These are phyloP conservation scores for Cepphus grylle DNA, from an alignment of 2,113 vertebrate genomes.

Conservation along the genomic window DNA sequence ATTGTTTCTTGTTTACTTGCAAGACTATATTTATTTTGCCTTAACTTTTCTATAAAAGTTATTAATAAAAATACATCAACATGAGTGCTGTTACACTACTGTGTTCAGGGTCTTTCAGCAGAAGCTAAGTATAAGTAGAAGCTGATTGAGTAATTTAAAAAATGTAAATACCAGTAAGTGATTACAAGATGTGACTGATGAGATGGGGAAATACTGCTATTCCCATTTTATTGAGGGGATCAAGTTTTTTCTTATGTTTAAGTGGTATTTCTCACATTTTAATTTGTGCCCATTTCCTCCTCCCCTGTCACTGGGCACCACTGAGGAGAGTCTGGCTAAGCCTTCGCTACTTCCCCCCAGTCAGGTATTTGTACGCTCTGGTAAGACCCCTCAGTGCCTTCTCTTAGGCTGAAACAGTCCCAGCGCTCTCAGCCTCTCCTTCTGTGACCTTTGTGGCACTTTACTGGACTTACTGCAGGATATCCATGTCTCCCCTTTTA, in stretches of 20 bases:
- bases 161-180: not conserved
- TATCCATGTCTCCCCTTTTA: not conserved
- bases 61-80: not conserved
- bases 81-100: not conserved
- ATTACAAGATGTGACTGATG: not conserved
- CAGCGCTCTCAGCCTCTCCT: not conserved
- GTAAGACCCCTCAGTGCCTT: not conserved
- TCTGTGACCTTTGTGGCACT: not conserved
- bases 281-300: not conserved
- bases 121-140: not conserved
- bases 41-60: not conserved
- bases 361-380: not conserved
- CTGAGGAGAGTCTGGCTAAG: not conserved
- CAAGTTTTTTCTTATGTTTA: not conserved
- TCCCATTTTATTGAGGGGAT: not conserved
- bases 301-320: not conserved
- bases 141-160: not conserved
- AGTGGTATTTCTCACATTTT: not conserved
- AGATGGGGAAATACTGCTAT: not conserved
- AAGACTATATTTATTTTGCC: not conserved
- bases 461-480: not conserved
- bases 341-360: rapidly evolving
- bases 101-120: not conserved
- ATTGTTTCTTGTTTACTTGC: not conserved
- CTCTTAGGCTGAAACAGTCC: not conserved